These are phyloP conservation scores for Thereva nobilitata DNA, from an alignment of 2,888 invertebrate species.

Conservation along the genomic window DNA sequence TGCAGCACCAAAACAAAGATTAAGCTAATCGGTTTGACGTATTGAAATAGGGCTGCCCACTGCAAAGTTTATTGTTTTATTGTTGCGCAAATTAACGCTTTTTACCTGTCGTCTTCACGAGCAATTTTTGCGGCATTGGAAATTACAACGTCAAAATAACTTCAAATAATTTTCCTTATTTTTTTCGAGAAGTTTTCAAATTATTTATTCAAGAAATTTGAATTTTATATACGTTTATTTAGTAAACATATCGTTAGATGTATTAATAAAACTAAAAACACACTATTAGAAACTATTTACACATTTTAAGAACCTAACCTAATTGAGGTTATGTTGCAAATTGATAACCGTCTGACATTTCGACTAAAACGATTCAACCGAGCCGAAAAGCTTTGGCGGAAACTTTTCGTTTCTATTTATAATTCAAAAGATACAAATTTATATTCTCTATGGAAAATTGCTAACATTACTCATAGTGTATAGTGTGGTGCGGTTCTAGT, in stretches of 20 bases:
- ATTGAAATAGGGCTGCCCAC: too few relatives aligned
- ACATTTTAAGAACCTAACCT: neutral
- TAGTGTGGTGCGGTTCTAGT: slow-evolving; percentile 24
- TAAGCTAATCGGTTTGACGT: too few relatives aligned
- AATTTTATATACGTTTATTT: too few relatives aligned
- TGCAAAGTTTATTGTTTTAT: too few relatives aligned
- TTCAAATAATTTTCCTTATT: neutral
- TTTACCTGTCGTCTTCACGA: too few relatives aligned
- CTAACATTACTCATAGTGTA: slow-evolving; percentile 16
- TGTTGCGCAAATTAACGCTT: too few relatives aligned
- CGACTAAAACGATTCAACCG: slow-evolving; percentile 1
- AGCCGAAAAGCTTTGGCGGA: slow-evolving; percentile 4
- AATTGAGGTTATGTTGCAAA: neutral
- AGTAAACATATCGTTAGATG: too few relatives aligned
- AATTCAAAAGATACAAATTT: neutral
- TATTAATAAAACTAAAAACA: neutral
- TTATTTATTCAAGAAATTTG: neutral
- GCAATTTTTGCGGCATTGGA: too few relatives aligned
- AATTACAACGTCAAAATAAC: neutral
- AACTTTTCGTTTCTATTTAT: slow-evolving; percentile 7
- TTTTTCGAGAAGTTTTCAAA: neutral
- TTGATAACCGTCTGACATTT: slow-evolving; percentile 7
- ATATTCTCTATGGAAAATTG: slow-evolving; percentile 26
- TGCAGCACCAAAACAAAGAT: too few relatives aligned
- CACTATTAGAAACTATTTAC: too few relatives aligned